phyloP scores from a whole-genome alignment of 2,888 invertebrate species.

The Syrphus vitripennis region DNA sequence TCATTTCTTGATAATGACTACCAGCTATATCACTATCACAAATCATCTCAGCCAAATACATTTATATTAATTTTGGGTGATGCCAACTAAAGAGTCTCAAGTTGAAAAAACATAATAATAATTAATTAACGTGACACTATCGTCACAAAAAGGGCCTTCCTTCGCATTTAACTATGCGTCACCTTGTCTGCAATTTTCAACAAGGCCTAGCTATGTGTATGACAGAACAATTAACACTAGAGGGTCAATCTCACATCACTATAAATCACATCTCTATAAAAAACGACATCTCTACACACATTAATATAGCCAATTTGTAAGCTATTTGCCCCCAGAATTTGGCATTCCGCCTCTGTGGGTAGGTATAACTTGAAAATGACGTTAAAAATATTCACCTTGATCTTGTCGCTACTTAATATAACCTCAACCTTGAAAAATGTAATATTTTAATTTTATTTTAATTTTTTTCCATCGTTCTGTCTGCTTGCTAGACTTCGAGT shows the following conservation, averaged over 20 bases:
- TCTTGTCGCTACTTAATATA: constrained; percentile 68
- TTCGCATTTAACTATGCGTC: constrained; percentile 29
- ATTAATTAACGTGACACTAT: constrained; percentile 21
- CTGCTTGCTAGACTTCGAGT: constrained; percentile 24
- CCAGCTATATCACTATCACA: too few species aligned
- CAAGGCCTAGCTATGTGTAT: constrained; percentile 9
- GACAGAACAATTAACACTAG: constrained; percentile 7
- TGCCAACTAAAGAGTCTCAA: too few species aligned
- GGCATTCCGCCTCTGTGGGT: constrained; percentile 6
- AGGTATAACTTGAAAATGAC: constrained; percentile 11
- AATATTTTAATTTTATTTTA: constrained; percentile 15
- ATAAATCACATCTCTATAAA: neutral
- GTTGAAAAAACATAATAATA: neutral
- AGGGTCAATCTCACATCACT: constrained; percentile 35
- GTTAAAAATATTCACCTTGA: constrained; percentile 55
- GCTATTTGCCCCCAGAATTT: constrained; percentile 3
- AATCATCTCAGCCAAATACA: too few species aligned
- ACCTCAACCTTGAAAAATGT: constrained; percentile 67
- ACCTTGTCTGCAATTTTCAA: constrained; percentile 34
- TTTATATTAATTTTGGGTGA: too few species aligned
- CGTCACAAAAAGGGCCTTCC: constrained; percentile 12
- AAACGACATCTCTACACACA: neutral
- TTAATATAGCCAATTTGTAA: constrained; percentile 5
- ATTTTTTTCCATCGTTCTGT: constrained; percentile 12
- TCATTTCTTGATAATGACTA: too few species aligned